A percentile compares a stretch with the other conserved stretches of the same genome.
phyloP scores from a whole-genome alignment of 2,888 invertebrate genomes.

The Megalurothrips usitatus region DNA sequence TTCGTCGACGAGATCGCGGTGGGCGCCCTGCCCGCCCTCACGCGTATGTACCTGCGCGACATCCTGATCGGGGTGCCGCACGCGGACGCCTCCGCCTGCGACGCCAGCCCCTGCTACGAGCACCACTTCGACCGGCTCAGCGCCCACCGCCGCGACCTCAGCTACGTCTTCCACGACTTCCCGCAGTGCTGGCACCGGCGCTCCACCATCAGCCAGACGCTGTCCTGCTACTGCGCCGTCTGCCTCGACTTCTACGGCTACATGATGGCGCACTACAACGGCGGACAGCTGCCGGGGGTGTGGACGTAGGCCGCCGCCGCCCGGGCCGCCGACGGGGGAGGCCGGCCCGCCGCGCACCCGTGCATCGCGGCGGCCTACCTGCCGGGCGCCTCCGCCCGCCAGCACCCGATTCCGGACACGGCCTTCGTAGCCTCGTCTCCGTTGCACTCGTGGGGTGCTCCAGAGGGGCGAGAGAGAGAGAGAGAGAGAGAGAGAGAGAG shows the following conservation, averaged over 20 bases:
- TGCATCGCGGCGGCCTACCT: not conserved
- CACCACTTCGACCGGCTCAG: slow-evolving; percentile 7
- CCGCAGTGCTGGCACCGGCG: slow-evolving; percentile 9
- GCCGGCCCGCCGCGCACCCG: not conserved
- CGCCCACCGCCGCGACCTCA: not conserved
- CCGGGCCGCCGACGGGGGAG: not conserved
- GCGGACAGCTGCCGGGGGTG: not conserved
- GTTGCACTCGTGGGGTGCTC: too few species aligned
- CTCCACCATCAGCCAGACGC: not conserved
- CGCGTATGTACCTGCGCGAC: not conserved
- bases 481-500: too few species aligned
- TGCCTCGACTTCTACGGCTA: not conserved
- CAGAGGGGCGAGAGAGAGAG: too few species aligned
- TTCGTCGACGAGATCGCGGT: slow-evolving; percentile 8
- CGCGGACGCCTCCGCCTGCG: not conserved
- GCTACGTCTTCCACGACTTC: not conserved
- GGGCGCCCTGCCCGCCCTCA: slow-evolving; percentile 3
- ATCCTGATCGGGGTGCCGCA: slow-evolving; percentile 10
- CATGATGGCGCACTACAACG: slow-evolving; percentile 5
- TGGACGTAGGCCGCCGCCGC: not conserved
- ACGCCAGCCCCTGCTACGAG: not conserved
- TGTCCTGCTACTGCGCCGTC: not conserved
- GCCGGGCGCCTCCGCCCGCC: not conserved
- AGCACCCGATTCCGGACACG: too few species aligned
- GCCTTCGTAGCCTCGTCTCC: too few species aligned